A percentile compares a stretch with the other conserved stretches of the same genome.
phyloP scores from a whole-genome alignment of 2,888 invertebrate genomes.

The Pammene fasciana region DNA sequence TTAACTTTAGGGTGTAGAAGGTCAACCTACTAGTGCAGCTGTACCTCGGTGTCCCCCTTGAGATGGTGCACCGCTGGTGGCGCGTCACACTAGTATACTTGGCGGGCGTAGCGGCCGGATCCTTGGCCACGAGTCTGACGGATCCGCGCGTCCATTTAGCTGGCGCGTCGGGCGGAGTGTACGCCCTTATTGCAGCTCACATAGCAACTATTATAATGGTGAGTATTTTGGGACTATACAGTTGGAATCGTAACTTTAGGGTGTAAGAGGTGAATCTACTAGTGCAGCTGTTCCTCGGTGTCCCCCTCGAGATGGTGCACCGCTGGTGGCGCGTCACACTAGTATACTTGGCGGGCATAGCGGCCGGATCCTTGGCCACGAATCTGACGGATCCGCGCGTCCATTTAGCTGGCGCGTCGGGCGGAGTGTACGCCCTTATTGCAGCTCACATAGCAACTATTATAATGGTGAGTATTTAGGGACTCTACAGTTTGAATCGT shows the following conservation, averaged over 20 bases:
- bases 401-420: slow-evolving; percentile 95
- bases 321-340: slow-evolving; percentile 95
- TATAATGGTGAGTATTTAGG: slow-evolving; percentile 86
- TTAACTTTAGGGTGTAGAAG: too few species aligned
- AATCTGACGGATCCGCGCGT: slow-evolving; percentile 91
- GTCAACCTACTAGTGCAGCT: slow-evolving; percentile 61
- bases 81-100: slow-evolving; percentile 92
- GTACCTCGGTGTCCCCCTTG: slow-evolving; percentile 93
- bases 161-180: slow-evolving; percentile 98
- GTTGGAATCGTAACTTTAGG: too few species aligned
- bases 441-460: slow-evolving; percentile 97
- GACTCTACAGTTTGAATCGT: too few species aligned
- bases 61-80: slow-evolving; percentile 98
- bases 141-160: slow-evolving; percentile 92
- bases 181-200: slow-evolving; percentile 96
- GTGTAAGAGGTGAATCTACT: too few species aligned
- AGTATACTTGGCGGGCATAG: slow-evolving; percentile 92
- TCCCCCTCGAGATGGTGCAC: slow-evolving; percentile 98
- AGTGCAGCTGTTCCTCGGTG: slow-evolving; percentile 89
- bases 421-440: slow-evolving; percentile 97
- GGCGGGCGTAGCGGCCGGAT: slow-evolving; percentile 93
- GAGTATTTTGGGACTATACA: slow-evolving; percentile 47
- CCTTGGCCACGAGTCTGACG: slow-evolving; percentile 90
- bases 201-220: slow-evolving; percentile 95
- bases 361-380: slow-evolving; percentile 93